Evolutionary conservation across 2,888 invertebrate genomes (phyloP), one percentile per base, ranked within the genome.

Genomic region (Epinotia bilunana): DNA sequence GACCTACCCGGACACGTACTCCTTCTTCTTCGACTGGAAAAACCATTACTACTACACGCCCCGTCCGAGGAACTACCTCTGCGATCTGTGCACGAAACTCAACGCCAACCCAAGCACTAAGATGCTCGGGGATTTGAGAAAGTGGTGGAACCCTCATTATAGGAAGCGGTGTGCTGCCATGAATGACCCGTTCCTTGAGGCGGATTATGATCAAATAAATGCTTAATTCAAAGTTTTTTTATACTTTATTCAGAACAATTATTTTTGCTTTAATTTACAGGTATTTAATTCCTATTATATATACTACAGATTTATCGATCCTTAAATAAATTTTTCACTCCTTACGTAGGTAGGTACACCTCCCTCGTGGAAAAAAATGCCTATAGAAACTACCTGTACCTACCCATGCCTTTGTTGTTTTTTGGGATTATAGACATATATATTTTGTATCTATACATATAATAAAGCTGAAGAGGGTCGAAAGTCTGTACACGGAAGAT

Each of bases 11-110:
- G 77, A 81, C 0, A 86, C 85, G 58, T 92, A 93, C 77, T 82
- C 83, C 3, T 87, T 83, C 57, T 91, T 93, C 79, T 90, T 92
- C 61, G 91, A 92, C 74, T 92, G 93, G 93, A 92, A 88, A 72
- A 86, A 87, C 64, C 86, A 93, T 70, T 93, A 93, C 61, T 86
- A 83, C 77, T 91, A 88, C 73, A 84, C 83, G 2, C 75, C 82
- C 0, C 85, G 80, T 20, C 83, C 88, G 0, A 86, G 82, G 65
- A 79, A 81, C n/a, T 77, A 84, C 7, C 78, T 93, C 0, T 93
- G 93, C 76, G 88, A 88, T 18, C 78, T 93, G 0, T 93, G 93
- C 73, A 74, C 82, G 0, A 90, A 86, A 73, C 79, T 93, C 0
- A 91, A 91, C 55, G 75, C 79, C 5, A 72, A 76, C 0, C 78